Conservation (phyloP, 2,797 vertebrate genomes). For the Cephalopachus bancanus region DNA sequence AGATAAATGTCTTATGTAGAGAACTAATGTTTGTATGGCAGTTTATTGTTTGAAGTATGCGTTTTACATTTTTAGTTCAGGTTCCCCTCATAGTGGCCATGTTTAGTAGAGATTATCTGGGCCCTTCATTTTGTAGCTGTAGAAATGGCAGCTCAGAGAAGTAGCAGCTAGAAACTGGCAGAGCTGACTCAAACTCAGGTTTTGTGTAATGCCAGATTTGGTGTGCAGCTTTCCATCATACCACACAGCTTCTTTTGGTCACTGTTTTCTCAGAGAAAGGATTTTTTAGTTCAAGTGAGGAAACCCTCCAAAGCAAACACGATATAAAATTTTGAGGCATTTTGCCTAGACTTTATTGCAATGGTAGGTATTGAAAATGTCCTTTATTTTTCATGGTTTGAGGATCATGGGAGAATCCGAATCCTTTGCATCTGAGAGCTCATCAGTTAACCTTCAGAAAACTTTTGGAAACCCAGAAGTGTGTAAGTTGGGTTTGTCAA, state of each 20-base stretch:
- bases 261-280: conserved; percentile 45
- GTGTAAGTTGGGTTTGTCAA: not conserved
- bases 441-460: conserved; percentile 12
- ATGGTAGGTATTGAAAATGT: conserved; percentile 61
- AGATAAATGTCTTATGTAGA: not conserved
- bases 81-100: not conserved
- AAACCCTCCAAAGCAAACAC: conserved; percentile 76
- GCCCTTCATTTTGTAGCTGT: conserved; percentile 32
- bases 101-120: not conserved
- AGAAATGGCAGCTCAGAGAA: conserved; percentile 63
- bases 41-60: not conserved
- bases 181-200: not conserved
- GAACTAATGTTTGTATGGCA: not conserved
- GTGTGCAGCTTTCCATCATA: conserved; percentile 3
- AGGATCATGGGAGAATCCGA: conserved; percentile 58
- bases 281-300: conserved; percentile 60
- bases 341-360: conserved; percentile 70
- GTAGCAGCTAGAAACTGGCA: not conserved
- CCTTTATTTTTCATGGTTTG: conserved; percentile 63
- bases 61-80: not conserved
- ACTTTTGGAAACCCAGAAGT: conserved; percentile 42
- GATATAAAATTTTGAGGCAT: conserved; percentile 61
- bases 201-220: conserved; percentile 8
- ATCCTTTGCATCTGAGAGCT: not conserved
- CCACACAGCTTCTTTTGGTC: conserved; percentile 61